These are phyloP conservation scores for Pangasius sanitwongsei DNA, from an alignment of 2,797 vertebrate species.

Conservation along the genomic window DNA sequence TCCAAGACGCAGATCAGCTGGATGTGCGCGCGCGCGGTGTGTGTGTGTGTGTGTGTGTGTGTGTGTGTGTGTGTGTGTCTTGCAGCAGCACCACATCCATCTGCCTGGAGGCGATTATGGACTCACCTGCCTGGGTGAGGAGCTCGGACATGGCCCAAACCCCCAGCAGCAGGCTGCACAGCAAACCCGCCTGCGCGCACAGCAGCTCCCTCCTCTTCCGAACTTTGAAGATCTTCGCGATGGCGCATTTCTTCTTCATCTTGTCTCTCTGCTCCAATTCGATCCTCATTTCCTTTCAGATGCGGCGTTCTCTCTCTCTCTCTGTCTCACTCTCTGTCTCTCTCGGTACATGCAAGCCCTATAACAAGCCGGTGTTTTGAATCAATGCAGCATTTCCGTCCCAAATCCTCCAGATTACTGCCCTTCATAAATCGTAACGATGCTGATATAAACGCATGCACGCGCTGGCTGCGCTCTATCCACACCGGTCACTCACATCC, in stretches of 20 bases:
- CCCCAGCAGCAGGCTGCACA: constrained; percentile 79
- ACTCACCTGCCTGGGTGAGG: constrained; percentile 80
- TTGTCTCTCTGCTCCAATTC: constrained; percentile 54
- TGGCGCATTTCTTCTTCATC: constrained; percentile 72
- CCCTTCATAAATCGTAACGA: not conserved
- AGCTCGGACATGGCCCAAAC: constrained; percentile 79
- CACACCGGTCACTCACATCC: not conserved
- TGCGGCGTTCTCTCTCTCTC: constrained; percentile 14
- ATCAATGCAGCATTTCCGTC: constrained; percentile 58
- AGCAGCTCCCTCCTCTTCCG: constrained; percentile 83
- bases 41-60: not conserved
- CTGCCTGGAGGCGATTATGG: constrained; percentile 3
- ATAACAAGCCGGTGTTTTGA: constrained; percentile 37
- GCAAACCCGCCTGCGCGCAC: constrained; percentile 77
- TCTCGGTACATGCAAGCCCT: not conserved
- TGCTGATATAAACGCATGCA: not conserved
- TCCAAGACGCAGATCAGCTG: not conserved
- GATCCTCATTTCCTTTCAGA: constrained; percentile 67
- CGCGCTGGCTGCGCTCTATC: not conserved
- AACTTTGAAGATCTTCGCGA: constrained; percentile 79
- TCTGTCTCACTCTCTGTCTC: not conserved
- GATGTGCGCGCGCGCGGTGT: not conserved
- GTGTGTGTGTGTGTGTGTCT: not conserved
- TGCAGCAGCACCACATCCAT: not conserved
- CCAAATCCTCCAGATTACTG: constrained; percentile 40